A percentile compares a stretch with the other conserved stretches of the same genome.
Evolutionary conservation across 2,888 invertebrate genomes (phyloP).

Genomic region (Congeria kusceri): DNA sequence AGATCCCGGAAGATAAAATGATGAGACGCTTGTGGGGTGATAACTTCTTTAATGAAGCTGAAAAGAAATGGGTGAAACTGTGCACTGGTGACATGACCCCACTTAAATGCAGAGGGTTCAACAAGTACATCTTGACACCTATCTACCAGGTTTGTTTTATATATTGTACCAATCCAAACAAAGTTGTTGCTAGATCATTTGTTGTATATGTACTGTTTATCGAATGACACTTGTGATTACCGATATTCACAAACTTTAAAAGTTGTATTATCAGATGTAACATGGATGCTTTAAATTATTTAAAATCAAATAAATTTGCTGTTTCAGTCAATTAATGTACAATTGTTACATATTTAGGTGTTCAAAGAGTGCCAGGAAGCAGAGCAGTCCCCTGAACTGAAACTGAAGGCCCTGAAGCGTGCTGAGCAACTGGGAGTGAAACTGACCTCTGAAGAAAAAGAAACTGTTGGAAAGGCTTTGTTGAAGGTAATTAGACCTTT

Average conservation of each 20-base stretch:
- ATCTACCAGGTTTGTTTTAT: slow-evolving; percentile 94
- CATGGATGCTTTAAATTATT: no score
- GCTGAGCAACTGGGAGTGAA: slow-evolving; percentile 96
- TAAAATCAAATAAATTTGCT: no score
- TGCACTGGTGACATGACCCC: slow-evolving; percentile 26
- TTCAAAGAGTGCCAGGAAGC: no score
- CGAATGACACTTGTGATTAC: no score
- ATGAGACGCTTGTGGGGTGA: slow-evolving; percentile 99
- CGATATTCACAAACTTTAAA: no score
- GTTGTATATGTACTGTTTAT: no score
- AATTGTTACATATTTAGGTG: no score
- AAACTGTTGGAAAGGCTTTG: slow-evolving; percentile 97
- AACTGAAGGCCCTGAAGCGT: slow-evolving; percentile 91
- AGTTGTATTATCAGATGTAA: no score
- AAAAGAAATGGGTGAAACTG: slow-evolving; percentile 96
- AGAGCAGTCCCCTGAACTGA: slow-evolving; percentile 6
- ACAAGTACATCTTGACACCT: slow-evolving; percentile 99
- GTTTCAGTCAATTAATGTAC: no score
- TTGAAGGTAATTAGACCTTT: slow-evolving; percentile 89
- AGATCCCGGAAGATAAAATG: slow-evolving; percentile 94
- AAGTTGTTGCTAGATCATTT: no score
- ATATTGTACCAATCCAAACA: no score
- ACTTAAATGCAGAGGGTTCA: slow-evolving; percentile 92
- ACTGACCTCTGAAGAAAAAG: slow-evolving; percentile 97
- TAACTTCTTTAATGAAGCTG: slow-evolving; percentile 98